These are phyloP conservation scores for Alviniconcha strummeri DNA, from an alignment of 2,888 invertebrate species.

Conservation along the genomic window DNA sequence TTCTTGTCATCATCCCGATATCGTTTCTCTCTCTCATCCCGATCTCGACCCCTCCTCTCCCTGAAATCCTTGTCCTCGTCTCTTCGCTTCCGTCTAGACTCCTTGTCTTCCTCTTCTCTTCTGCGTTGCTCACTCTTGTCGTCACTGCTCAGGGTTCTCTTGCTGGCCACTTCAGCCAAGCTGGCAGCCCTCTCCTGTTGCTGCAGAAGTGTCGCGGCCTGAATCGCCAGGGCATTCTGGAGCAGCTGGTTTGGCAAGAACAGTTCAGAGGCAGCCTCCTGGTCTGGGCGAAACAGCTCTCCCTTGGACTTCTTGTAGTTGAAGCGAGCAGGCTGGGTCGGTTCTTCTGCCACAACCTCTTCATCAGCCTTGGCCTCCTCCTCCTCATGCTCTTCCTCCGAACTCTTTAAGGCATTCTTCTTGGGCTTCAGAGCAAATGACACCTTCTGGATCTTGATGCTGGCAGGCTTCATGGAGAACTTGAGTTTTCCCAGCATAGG, in stretches of 20 bases:
- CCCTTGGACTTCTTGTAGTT: conserved; percentile 46
- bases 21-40: background rate
- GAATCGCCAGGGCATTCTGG: conserved; percentile 4
- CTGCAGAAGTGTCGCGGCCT: conserved; percentile 5
- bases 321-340: conserved; percentile 41
- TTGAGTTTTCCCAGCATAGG: conserved; percentile 22
- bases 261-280: conserved; percentile 19
- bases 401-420: conserved; percentile 31
- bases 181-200: background rate
- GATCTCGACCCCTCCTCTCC: conserved; percentile 11
- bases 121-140: background rate
- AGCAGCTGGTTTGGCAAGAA: background rate
- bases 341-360: conserved; percentile 25
- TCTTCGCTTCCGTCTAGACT: conserved; percentile 10
- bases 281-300: conserved; percentile 44
- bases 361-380: background rate
- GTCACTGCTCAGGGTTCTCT: background rate
- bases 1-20: background rate
- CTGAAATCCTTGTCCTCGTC: conserved; percentile 15
- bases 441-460: conserved; percentile 28
- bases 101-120: conserved; percentile 29
- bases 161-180: background rate
- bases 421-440: conserved; percentile 36
- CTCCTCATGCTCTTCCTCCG: conserved; percentile 34
- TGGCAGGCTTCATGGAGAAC: conserved; percentile 30